These are phyloP conservation scores for Trachelus iudaicus DNA, from an alignment of 2,888 invertebrate species.

Conservation along the genomic window DNA sequence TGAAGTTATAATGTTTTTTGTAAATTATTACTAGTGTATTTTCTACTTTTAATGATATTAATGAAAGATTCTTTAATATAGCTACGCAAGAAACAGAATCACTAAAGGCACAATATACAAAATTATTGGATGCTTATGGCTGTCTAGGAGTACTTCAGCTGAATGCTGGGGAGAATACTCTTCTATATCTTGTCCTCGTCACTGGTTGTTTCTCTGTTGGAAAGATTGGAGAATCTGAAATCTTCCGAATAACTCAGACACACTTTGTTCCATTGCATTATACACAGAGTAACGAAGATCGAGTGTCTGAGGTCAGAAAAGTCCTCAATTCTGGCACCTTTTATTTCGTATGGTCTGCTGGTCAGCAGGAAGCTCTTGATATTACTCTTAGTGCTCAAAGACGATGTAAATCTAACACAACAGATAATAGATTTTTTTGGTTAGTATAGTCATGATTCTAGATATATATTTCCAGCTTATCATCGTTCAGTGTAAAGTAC, in stretches of 20 bases:
- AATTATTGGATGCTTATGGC: constrained; percentile 94
- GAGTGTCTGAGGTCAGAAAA: constrained; percentile 78
- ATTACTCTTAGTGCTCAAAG: constrained; percentile 95
- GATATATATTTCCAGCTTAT: not conserved
- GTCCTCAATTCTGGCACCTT: constrained; percentile 98
- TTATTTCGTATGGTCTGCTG: constrained; percentile 90
- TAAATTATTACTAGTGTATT: constrained; percentile 5
- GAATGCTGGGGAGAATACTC: constrained; percentile 84
- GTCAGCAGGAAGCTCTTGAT: constrained; percentile 75
- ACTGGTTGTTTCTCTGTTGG: constrained; percentile 97
- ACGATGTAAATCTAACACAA: constrained; percentile 79
- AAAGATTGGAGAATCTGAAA: constrained; percentile 93
- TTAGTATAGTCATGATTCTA: constrained; percentile 50
- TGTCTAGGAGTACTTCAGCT: constrained; percentile 93
- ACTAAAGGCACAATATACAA: constrained; percentile 88
- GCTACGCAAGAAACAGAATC: constrained; percentile 90
- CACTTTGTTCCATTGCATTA: constrained; percentile 89
- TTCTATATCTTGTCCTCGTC: constrained; percentile 91
- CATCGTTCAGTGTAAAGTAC: not conserved
- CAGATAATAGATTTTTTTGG: constrained; percentile 99
- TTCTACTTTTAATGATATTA: not conserved
- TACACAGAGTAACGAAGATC: constrained; percentile 72
- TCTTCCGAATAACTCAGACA: constrained; percentile 94
- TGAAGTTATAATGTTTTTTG: not conserved
- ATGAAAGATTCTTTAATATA: constrained; percentile 36